These are phyloP conservation scores for Teleiodes luculella DNA, from an alignment of 2,888 invertebrate genomes.

Conservation along the genomic window DNA sequence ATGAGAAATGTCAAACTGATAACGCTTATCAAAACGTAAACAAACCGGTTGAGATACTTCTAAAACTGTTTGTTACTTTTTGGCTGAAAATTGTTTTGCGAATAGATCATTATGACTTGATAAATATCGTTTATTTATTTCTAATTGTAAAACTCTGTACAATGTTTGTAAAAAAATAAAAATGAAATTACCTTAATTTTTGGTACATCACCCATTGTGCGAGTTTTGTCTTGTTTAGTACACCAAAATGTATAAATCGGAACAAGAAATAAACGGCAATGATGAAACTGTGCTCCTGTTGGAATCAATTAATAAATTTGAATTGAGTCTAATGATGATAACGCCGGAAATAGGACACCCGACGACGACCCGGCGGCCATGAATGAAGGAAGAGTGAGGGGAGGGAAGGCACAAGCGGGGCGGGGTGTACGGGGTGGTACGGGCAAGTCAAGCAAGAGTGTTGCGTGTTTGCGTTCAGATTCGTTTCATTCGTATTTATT, in stretches of 20 bases:
- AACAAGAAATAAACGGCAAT: too few relatives aligned
- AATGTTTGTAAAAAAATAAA: too few relatives aligned
- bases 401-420: background rate
- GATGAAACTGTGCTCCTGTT: too few relatives aligned
- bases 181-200: conserved; percentile 44
- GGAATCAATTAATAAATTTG: too few relatives aligned
- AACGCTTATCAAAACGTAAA: conserved; percentile 59
- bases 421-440: background rate
- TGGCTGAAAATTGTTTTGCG: too few relatives aligned
- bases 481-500: background rate
- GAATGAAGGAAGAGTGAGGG: background rate
- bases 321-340: too few relatives aligned
- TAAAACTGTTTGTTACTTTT: too few relatives aligned
- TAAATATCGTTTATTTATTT: background rate
- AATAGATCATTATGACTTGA: too few relatives aligned
- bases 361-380: too few relatives aligned
- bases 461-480: background rate
- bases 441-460: background rate
- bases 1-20: conserved; percentile 59
- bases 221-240: background rate
- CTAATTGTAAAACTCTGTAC: too few relatives aligned
- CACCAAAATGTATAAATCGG: background rate
- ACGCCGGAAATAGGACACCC: too few relatives aligned
- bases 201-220: conserved; percentile 37
- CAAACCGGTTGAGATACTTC: conserved; percentile 45